These are phyloP conservation scores for Yponomeuta plumbellus DNA, from an alignment of 2,888 invertebrate species.

Conservation along the genomic window DNA sequence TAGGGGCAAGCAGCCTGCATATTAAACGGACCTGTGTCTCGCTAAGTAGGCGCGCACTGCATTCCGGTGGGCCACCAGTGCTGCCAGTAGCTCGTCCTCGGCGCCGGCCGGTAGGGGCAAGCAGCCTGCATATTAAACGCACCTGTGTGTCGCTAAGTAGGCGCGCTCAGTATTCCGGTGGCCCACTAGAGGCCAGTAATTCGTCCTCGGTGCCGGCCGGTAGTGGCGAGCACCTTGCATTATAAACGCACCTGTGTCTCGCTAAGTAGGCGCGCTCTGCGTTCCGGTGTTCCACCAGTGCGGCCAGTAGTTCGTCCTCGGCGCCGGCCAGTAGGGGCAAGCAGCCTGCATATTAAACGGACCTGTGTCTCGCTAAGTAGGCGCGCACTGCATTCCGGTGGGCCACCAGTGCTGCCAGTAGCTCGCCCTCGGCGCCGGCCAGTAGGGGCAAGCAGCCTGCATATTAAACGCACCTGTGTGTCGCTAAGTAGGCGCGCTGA, in stretches of 20 bases:
- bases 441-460: constrained; percentile 82
- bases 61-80: constrained; percentile 89
- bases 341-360: no score
- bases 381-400: constrained; percentile 91
- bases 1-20: constrained; percentile 85
- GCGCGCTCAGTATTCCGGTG: no score
- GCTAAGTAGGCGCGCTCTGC: no score
- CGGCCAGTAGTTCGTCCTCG: no score
- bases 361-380: constrained; percentile 38
- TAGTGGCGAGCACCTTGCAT: no score
- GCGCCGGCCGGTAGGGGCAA: constrained; percentile 84
- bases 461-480: not conserved
- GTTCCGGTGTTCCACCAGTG: no score
- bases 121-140: no score
- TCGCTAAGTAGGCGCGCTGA: constrained; percentile 81
- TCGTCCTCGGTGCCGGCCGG: no score
- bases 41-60: constrained; percentile 83
- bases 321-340: no score
- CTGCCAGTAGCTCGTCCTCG: constrained; percentile 90
- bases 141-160: no score
- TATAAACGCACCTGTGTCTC: no score
- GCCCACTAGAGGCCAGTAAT: no score
- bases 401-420: constrained; percentile 88
- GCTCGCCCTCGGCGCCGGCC: constrained; percentile 86
- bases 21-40: constrained; percentile 77